phyloP scores from a whole-genome alignment of 2,113 vertebrate species.

The Nansenia antarctica region DNA sequence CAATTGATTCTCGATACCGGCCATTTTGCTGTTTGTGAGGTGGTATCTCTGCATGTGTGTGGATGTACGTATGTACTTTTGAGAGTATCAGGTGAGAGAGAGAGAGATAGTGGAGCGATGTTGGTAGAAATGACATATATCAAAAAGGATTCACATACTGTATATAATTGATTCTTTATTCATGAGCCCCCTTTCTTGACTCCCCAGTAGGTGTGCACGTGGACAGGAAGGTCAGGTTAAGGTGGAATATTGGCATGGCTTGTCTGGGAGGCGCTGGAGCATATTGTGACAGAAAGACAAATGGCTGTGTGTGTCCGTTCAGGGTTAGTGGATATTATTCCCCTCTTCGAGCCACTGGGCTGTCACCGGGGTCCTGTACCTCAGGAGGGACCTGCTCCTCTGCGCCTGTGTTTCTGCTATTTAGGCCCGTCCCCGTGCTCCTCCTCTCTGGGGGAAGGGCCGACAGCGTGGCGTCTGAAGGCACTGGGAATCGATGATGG shows the following conservation, averaged over 20 bases:
- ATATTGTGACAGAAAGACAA: conserved; percentile 39
- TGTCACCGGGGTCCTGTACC: conserved; percentile 45
- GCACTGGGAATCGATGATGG: conserved; percentile 55
- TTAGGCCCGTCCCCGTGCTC: conserved; percentile 9
- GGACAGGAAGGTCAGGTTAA: conserved; percentile 33
- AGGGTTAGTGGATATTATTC: conserved; percentile 40
- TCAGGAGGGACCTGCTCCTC: conserved; percentile 30
- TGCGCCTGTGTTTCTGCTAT: conserved; percentile 36
- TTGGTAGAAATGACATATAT: conserved; percentile 26
- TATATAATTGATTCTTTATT: conserved; percentile 33
- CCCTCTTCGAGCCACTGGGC: conserved; percentile 23
- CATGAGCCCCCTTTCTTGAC: conserved; percentile 24
- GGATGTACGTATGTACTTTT: neutral
- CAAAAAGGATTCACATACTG: conserved; percentile 28
- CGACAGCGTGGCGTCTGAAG: conserved; percentile 47
- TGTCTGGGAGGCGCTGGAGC: conserved; percentile 10
- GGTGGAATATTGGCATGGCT: conserved; percentile 36
- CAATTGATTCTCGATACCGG: neutral
- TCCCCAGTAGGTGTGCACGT: conserved; percentile 7
- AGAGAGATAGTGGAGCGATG: conserved; percentile 1
- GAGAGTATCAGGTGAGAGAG: neutral
- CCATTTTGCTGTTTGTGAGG: neutral
- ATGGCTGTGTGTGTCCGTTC: conserved; percentile 32
- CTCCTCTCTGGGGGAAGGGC: conserved; percentile 24
- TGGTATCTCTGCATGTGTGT: neutral